Evolutionary conservation across 1,140 invertebrate species (phyloP).

Genomic region (Drosophila tsacasi): DNA sequence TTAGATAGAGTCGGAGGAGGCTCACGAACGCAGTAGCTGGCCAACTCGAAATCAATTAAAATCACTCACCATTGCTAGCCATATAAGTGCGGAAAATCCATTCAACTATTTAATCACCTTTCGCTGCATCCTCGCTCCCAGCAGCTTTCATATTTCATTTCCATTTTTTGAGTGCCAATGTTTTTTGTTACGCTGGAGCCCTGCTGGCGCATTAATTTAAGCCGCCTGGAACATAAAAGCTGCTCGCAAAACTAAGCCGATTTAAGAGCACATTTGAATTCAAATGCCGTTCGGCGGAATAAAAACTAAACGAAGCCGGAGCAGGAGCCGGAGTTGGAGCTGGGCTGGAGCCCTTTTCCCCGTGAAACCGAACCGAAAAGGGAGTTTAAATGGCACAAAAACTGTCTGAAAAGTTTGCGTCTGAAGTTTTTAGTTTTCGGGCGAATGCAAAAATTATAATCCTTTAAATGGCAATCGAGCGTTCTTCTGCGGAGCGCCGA

Average conservation of each 20-base stretch:
- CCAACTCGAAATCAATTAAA: conserved; percentile 53
- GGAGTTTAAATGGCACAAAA: conserved; percentile 69
- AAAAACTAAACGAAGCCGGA: conserved; percentile 54
- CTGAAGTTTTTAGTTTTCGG: conserved; percentile 67
- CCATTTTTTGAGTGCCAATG: conserved; percentile 28
- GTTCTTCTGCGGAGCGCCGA: conserved; percentile 14
- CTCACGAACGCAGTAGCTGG: conserved; percentile 7
- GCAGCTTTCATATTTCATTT: conserved; percentile 39
- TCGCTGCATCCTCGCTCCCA: conserved; percentile 2
- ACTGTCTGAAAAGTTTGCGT: conserved; percentile 78
- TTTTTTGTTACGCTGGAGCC: conserved; percentile 49
- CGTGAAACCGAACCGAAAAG: conserved; percentile 5
- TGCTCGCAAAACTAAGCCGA: conserved; percentile 78
- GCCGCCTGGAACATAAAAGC: conserved; percentile 69
- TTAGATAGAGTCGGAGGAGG: conserved; percentile 42
- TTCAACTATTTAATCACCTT: conserved; percentile 71
- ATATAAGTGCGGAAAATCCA: conserved; percentile 43
- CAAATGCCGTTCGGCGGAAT: conserved; percentile 70
- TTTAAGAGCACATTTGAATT: conserved; percentile 83
- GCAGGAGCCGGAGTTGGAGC: background rate
- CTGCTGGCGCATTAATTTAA: conserved; percentile 75
- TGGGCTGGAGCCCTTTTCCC: background rate
- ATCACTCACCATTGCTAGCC: conserved; percentile 23
- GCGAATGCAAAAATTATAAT: conserved; percentile 75
- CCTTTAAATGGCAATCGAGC: conserved; percentile 70